phyloP scores from a whole-genome alignment of 2,888 invertebrate genomes.

The Habroteleia sp. region DNA sequence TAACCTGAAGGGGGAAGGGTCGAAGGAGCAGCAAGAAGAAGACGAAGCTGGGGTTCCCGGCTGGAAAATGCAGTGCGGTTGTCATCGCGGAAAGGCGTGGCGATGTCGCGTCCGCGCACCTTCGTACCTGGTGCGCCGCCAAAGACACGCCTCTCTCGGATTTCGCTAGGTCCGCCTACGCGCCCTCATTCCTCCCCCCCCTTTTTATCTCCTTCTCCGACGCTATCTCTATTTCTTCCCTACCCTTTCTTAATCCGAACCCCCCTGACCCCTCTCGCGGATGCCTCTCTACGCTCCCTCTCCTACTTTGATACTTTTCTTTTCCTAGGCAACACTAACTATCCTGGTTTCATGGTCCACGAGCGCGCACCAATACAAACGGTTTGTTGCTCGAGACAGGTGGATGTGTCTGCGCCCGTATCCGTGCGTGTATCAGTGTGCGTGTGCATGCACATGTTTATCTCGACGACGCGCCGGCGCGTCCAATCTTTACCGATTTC shows the following conservation, averaged over 20 bases:
- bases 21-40: conserved; percentile 59
- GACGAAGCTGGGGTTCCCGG: conserved; percentile 56
- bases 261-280: conserved; percentile 30
- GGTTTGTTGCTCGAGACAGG: conserved; percentile 24
- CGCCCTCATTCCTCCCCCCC: conserved; percentile 65
- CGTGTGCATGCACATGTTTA: conserved; percentile 28
- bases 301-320: conserved; percentile 46
- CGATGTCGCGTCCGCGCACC: conserved; percentile 77
- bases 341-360: conserved; percentile 55
- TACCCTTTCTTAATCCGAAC: conserved; percentile 39
- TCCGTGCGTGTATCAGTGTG: not conserved
- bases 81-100: conserved; percentile 77
- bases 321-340: conserved; percentile 61
- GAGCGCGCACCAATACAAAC: conserved; percentile 41
- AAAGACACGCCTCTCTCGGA: conserved; percentile 79
- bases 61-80: conserved; percentile 61
- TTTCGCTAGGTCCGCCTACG: conserved; percentile 77
- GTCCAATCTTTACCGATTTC: conserved; percentile 41
- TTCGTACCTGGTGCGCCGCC: conserved; percentile 79
- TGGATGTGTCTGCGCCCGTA: not conserved
- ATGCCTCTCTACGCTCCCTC: conserved; percentile 18
- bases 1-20: conserved; percentile 24
- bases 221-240: conserved; percentile 65
- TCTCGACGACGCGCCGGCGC: conserved; percentile 27
- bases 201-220: conserved; percentile 30